Conservation (phyloP, 2,797 vertebrate genomes). For the Oreochromis grahami region DNA sequence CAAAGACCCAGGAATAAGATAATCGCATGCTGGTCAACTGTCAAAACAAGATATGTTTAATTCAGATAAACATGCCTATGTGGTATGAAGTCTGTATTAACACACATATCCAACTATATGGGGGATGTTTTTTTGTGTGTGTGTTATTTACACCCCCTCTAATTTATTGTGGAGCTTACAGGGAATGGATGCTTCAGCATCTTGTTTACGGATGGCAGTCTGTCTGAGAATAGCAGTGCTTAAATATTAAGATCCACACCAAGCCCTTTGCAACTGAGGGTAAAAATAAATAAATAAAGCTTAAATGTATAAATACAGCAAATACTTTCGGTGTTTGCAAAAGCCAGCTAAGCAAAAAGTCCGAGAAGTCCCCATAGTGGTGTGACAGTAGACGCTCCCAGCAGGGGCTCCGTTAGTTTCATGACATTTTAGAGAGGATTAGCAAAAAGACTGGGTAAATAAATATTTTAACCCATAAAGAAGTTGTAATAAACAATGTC, state of each 20-base stretch:
- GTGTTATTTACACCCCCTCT: constrained; percentile 10
- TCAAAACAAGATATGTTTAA: constrained; percentile 58
- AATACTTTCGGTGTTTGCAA: constrained; percentile 15
- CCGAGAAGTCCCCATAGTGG: constrained; percentile 17
- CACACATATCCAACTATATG: constrained; percentile 52
- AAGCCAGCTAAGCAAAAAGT: constrained; percentile 32
- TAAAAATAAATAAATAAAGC: neutral
- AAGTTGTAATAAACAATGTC: constrained; percentile 48
- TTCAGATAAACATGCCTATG: constrained; percentile 29
- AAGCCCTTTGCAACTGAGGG: constrained; percentile 18
- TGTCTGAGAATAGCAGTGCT: neutral
- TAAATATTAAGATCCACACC: constrained; percentile 30
- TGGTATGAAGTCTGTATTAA: constrained; percentile 66
- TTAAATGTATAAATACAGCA: constrained; percentile 37
- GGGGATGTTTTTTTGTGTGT: neutral
- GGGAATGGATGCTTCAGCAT: neutral
- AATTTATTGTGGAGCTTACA: constrained; percentile 21
- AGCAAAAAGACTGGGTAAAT: constrained; percentile 26
- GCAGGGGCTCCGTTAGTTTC: constrained; percentile 27
- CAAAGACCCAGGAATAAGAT: constrained; percentile 52
- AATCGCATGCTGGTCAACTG: constrained; percentile 40
- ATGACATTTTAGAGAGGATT: constrained; percentile 62
- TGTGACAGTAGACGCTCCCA: constrained; percentile 9
- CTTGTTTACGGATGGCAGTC: constrained; percentile 22
- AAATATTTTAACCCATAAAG: constrained; percentile 46